Evolutionary conservation across 2,888 invertebrate genomes (phyloP).

Genomic region (Melanostoma scalare): DNA sequence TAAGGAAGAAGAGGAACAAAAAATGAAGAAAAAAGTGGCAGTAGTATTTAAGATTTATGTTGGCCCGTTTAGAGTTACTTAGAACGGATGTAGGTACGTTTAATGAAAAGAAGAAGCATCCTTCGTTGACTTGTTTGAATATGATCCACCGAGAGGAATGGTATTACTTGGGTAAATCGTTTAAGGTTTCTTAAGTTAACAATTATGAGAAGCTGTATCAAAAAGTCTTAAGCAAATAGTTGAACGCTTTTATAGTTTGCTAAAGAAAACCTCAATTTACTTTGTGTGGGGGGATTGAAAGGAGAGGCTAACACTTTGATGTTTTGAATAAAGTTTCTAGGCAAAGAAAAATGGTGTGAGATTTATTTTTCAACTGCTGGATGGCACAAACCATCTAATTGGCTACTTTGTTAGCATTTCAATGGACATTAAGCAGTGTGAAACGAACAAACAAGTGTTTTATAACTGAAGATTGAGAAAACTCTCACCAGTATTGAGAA

Average conservation of each 20-base stretch:
- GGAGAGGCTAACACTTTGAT: no score
- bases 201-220: conserved; percentile 58
- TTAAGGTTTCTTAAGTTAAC: conserved; percentile 67
- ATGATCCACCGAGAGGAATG: conserved; percentile 36
- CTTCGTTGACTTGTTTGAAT: conserved; percentile 43
- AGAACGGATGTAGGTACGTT: neutral
- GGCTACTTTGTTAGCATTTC: no score
- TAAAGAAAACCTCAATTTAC: conserved; percentile 44
- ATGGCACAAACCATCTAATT: no score
- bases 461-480: no score
- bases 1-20: conserved; percentile 20
- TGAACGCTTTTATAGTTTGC: conserved; percentile 54
- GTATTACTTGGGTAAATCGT: conserved; percentile 24
- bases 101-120: conserved; percentile 8
- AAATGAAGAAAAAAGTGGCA: neutral
- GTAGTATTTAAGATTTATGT: conserved; percentile 55
- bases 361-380: no score
- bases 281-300: no score
- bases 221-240: conserved; percentile 68
- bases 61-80: conserved; percentile 12
- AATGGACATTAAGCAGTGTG: no score
- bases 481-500: no score
- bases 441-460: no score
- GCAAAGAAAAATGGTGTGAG: no score
- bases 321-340: no score